Percentiles rank a stretch among this genome's conserved stretches.
phyloP scores from a whole-genome alignment of 1,140 invertebrate species.

The Mercenaria mercenaria region DNA sequence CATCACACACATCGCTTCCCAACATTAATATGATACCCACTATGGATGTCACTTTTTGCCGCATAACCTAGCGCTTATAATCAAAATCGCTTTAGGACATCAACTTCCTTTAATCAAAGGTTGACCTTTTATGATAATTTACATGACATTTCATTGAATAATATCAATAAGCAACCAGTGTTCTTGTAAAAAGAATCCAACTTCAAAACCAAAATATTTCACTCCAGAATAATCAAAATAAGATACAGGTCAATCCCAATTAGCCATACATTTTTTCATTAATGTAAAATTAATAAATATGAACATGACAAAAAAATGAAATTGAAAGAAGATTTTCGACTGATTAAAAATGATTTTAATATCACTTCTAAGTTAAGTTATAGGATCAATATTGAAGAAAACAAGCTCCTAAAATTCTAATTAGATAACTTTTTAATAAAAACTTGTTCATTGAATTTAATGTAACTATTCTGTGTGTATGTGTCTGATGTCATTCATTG shows the following conservation, averaged over 20 bases:
- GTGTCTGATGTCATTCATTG: too few relatives aligned
- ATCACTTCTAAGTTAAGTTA: too few relatives aligned
- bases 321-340: background rate
- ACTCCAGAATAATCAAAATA: background rate
- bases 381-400: too few relatives aligned
- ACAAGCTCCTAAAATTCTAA: too few relatives aligned
- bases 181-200: background rate
- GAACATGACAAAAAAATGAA: background rate
- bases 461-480: too few relatives aligned
- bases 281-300: background rate
- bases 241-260: background rate
- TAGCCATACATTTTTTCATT: background rate
- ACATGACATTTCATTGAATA: conserved; percentile 16
- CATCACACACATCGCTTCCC: conserved; percentile 18
- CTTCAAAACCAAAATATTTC: background rate
- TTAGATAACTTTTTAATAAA: too few relatives aligned
- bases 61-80: background rate
- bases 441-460: too few relatives aligned
- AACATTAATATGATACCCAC: conserved; percentile 6
- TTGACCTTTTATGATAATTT: conserved; percentile 18
- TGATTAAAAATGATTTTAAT: too few relatives aligned
- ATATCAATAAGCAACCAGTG: background rate
- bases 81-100: background rate
- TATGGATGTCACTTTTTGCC: conserved; percentile 9
- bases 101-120: background rate